Conservation (phyloP, 2,888 invertebrate species). For the Erannis defoliaria region DNA sequence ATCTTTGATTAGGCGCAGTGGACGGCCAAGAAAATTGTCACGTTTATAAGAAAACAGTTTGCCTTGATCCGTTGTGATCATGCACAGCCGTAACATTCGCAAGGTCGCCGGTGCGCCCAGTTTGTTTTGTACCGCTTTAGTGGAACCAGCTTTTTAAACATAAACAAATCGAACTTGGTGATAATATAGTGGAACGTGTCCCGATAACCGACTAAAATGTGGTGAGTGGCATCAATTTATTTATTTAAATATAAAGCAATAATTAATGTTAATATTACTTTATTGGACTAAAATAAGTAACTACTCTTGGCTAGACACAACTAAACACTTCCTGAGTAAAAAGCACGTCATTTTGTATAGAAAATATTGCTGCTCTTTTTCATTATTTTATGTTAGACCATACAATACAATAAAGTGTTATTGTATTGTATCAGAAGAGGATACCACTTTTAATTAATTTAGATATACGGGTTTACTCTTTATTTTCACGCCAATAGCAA, state of each 20-base stretch:
- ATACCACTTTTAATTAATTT: not conserved
- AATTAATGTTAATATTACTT: too few relatives aligned
- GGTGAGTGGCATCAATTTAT: conserved; percentile 47
- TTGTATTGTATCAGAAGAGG: not conserved
- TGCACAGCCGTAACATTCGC: conserved; percentile 39
- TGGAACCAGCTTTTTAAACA: conserved; percentile 20
- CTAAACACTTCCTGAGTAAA: not conserved
- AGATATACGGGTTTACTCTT: not conserved
- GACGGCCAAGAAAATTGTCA: conserved; percentile 39
- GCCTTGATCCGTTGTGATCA: conserved; percentile 57
- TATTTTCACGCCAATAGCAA: too few relatives aligned
- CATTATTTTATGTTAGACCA: too few relatives aligned
- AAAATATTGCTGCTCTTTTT: not conserved
- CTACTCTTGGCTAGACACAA: too few relatives aligned
- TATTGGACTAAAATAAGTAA: too few relatives aligned
- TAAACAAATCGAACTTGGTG: conserved; percentile 19
- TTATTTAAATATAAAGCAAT: not conserved
- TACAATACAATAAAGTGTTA: too few relatives aligned
- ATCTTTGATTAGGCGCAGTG: conserved; percentile 30
- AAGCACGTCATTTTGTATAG: not conserved
- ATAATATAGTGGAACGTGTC: conserved; percentile 13
- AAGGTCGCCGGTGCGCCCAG: conserved; percentile 40
- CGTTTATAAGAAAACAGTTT: conserved; percentile 46
- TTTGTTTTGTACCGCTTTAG: conserved; percentile 41
- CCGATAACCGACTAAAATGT: conserved; percentile 46